Evolutionary conservation across 2,888 invertebrate genomes (phyloP), one percentile per base, ranked within the genome.

Genomic region (Aethes cnicana): DNA sequence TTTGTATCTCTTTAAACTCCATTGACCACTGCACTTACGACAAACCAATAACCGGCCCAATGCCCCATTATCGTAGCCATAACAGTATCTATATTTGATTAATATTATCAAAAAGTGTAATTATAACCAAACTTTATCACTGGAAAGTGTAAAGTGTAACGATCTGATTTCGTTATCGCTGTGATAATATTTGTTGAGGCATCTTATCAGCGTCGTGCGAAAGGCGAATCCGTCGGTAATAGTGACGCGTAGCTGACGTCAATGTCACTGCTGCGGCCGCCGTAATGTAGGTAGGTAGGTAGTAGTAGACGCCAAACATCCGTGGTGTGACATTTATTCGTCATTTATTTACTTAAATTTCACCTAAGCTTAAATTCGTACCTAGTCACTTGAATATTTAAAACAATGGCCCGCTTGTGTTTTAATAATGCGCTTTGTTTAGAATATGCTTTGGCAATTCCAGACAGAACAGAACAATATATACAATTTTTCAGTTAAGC

Each of bases 71-170:
- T n/a, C n/a, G n/a, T n/a, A n/a, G n/a, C n/a, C n/a, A 41, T 44
- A 57, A 65, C 55, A 57, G 61, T 53, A 54, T 53, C 55, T 63
- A 66, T 66, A 66, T 71, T 69, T 69, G 64, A 66, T 62, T 58
- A 66, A 59, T 57, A 59, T 69, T 61, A 70, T 74, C 68, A 64
- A 63, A 66, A 68, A 67, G 66, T 68, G 69, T 71, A 69, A 74
- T 77, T 71, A 72, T 72, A 70, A 65, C 63, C 69, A 47, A 75
- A 76, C 74, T 70, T 74, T 81, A 81, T 81, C 81, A 61, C 74
- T 63, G 60, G 69, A 79, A 79, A 83, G 81, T 78, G 84, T 74
- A 84, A 83, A 84, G 84, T 84, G 76, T 84, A 84, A 84, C 81
- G 84, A 84, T 84, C 84, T 81, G 72, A 69, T 73, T 69, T 68